phyloP scores from a whole-genome alignment of 2,888 invertebrate species.

The Ligdia adustata region DNA sequence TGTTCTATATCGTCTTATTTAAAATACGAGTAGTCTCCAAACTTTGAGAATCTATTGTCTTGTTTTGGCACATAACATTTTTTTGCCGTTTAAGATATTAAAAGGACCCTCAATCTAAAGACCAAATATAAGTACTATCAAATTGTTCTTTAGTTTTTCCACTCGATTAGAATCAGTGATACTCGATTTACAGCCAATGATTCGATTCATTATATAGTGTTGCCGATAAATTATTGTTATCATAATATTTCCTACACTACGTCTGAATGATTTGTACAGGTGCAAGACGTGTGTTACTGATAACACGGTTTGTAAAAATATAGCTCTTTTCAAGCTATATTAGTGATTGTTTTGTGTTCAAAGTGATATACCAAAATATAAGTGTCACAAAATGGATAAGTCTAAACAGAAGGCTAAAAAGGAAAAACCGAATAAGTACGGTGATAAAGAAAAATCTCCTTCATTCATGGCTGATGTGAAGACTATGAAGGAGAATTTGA shows the following conservation, averaged over 20 bases:
- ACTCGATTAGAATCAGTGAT: conserved; percentile 35
- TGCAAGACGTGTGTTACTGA: conserved; percentile 59
- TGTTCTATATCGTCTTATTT: too few species aligned
- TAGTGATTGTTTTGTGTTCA: conserved; percentile 32
- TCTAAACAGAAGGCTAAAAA: conserved; percentile 65
- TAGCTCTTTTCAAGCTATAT: conserved; percentile 37
- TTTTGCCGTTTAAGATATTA: too few species aligned
- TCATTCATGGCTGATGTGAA: conserved; percentile 64
- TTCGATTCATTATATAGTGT: conserved; percentile 43
- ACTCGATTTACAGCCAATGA: conserved; percentile 21
- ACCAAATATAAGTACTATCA: too few species aligned
- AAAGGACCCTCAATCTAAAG: too few species aligned
- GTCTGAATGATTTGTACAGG: conserved; percentile 69
- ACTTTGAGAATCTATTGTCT: too few species aligned
- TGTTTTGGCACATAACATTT: too few species aligned
- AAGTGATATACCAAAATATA: conserved; percentile 29
- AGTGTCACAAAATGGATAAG: conserved; percentile 58
- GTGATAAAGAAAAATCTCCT: conserved; percentile 55
- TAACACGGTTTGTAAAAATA: conserved; percentile 41
- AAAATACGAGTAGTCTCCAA: too few species aligned
- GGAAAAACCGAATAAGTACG: conserved; percentile 55
- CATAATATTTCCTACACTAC: conserved; percentile 57
- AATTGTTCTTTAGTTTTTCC: too few species aligned
- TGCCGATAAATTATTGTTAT: conserved; percentile 59
- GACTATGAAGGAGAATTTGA: conserved; percentile 68